Conservation (phyloP, 2,113 vertebrate genomes). For the Cynopterus brachyotis region DNA sequence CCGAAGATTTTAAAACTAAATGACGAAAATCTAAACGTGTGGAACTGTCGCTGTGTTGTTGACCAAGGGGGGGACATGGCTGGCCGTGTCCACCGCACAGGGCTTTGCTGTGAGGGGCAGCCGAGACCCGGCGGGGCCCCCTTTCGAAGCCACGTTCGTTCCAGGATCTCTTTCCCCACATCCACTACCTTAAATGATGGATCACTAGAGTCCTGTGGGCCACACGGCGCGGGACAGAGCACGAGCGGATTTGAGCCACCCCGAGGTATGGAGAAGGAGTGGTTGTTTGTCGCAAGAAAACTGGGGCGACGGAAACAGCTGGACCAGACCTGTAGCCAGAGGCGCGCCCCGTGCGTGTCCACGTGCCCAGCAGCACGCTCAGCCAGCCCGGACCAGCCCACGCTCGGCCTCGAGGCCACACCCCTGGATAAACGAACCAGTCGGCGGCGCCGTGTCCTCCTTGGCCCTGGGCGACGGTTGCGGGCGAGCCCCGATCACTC, state of each 20-base stretch:
- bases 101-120: not conserved
- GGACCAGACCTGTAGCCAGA: not conserved
- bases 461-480: not conserved
- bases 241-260: not conserved
- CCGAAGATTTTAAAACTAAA: not conserved
- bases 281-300: not conserved
- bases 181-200: not conserved
- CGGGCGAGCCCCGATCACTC: not conserved
- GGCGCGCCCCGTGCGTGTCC: fast-evolving
- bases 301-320: not conserved
- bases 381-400: not conserved
- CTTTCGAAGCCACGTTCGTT: not conserved
- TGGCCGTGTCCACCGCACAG: not conserved
- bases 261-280: not conserved
- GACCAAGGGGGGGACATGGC: not conserved
- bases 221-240: not conserved
- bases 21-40: not conserved
- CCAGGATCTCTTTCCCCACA: not conserved
- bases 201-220: not conserved
- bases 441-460: not conserved
- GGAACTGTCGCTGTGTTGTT: not conserved
- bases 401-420: no score
- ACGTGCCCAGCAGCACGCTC: no score
- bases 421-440: not conserved
- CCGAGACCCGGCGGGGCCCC: not conserved